Evolutionary conservation across 2,113 vertebrate species (phyloP).

Genomic region (Catagonus wagneri): DNA sequence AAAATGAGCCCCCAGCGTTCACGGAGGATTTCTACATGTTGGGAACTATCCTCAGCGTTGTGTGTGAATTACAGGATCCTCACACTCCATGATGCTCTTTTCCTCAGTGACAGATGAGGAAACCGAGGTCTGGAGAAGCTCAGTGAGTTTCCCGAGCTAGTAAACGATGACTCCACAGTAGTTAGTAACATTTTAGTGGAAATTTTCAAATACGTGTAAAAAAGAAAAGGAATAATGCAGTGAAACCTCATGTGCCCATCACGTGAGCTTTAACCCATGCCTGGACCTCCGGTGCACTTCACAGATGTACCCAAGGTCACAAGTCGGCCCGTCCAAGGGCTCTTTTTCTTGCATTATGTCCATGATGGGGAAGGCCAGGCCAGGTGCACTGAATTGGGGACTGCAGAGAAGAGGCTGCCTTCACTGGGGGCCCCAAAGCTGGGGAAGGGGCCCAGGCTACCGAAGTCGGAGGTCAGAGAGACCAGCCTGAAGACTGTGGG

Average conservation of each 20-base stretch:
- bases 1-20: background rate
- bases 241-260: fast-evolving
- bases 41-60: background rate
- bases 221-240: background rate
- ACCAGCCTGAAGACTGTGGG: background rate
- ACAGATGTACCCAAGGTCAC: background rate
- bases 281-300: background rate
- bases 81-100: background rate
- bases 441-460: background rate
- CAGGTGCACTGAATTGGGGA: background rate
- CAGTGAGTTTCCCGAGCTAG: background rate
- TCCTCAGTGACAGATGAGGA: background rate
- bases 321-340: background rate
- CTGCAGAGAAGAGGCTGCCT: background rate
- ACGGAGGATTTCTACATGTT: background rate
- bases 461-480: background rate
- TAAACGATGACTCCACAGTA: background rate
- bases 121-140: background rate
- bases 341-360: background rate
- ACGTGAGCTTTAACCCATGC: background rate
- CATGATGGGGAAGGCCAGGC: background rate
- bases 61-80: background rate
- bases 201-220: background rate
- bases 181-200: background rate
- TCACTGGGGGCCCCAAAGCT: background rate